These are phyloP conservation scores for Harpagoxenus sublaevis DNA, from an alignment of 2,888 invertebrate species.

Conservation along the genomic window DNA sequence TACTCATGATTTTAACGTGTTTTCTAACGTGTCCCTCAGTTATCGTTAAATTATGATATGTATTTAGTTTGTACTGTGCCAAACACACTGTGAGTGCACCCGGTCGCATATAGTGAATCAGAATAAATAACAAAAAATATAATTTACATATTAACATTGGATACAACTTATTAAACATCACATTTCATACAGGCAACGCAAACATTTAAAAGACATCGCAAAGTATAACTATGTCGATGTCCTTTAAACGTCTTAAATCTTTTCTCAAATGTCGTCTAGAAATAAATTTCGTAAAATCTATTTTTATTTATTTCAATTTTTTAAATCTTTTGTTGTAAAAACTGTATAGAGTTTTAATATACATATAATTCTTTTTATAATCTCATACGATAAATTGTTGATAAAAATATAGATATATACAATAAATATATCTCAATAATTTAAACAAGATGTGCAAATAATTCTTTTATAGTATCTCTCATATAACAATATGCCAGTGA, in stretches of 20 bases:
- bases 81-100: neutral
- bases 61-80: slow-evolving; percentile 24
- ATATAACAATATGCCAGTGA: neutral
- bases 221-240: neutral
- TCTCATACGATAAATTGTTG: slow-evolving; percentile 16
- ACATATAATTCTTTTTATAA: neutral
- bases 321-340: neutral
- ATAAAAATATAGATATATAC: slow-evolving; percentile 17
- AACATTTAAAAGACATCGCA: neutral
- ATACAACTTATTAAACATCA: neutral
- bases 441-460: slow-evolving; percentile 25
- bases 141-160: neutral
- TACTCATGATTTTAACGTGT: slow-evolving; percentile 18
- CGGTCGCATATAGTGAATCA: neutral
- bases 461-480: neutral
- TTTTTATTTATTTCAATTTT: neutral
- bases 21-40: slow-evolving; percentile 11
- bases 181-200: neutral
- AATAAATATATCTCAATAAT: slow-evolving; percentile 17
- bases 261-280: neutral
- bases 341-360: neutral
- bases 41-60: slow-evolving; percentile 42
- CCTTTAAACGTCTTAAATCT: neutral
- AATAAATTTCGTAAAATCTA: slow-evolving; percentile 1
- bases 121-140: neutral